phyloP scores from a whole-genome alignment of 1,140 invertebrate species.

The Magallana ariakensis region DNA sequence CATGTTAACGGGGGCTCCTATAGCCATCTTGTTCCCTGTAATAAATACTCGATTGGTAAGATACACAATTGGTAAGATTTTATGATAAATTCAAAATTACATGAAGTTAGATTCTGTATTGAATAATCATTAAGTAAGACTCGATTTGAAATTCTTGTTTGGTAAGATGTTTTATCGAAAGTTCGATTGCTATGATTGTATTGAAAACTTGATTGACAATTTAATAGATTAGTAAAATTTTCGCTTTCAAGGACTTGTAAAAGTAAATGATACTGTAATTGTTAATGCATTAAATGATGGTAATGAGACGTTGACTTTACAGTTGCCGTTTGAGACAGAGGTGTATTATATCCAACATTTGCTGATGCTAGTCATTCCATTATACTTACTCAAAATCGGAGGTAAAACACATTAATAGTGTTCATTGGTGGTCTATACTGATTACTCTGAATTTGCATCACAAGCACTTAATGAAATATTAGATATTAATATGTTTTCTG shows the following conservation, averaged over 20 bases:
- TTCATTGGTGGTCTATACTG: too few species aligned
- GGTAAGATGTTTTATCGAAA: too few species aligned
- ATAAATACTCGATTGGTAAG: slow-evolving; percentile 93
- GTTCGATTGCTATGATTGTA: too few species aligned
- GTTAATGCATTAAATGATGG: not conserved
- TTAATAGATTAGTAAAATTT: too few species aligned
- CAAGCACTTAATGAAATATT: too few species aligned
- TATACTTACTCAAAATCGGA: slow-evolving; percentile 91
- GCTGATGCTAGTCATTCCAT: slow-evolving; percentile 94
- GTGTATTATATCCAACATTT: slow-evolving; percentile 96
- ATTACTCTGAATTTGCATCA: not conserved
- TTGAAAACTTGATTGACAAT: too few species aligned
- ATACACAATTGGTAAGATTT: not conserved
- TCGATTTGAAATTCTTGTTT: too few species aligned
- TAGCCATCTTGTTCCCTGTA: slow-evolving; percentile 94
- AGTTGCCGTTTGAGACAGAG: slow-evolving; percentile 93
- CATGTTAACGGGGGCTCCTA: slow-evolving; percentile 92
- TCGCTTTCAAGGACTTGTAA: too few species aligned
- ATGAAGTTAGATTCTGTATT: too few species aligned
- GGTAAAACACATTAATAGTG: slow-evolving; percentile 85
- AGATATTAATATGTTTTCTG: too few species aligned
- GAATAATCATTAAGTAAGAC: too few species aligned
- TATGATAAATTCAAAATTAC: not conserved
- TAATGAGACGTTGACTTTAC: slow-evolving; percentile 64
- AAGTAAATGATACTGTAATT: too few species aligned